These are phyloP conservation scores for Apteryx owenii DNA, from an alignment of 2,113 vertebrate genomes.

Conservation along the genomic window DNA sequence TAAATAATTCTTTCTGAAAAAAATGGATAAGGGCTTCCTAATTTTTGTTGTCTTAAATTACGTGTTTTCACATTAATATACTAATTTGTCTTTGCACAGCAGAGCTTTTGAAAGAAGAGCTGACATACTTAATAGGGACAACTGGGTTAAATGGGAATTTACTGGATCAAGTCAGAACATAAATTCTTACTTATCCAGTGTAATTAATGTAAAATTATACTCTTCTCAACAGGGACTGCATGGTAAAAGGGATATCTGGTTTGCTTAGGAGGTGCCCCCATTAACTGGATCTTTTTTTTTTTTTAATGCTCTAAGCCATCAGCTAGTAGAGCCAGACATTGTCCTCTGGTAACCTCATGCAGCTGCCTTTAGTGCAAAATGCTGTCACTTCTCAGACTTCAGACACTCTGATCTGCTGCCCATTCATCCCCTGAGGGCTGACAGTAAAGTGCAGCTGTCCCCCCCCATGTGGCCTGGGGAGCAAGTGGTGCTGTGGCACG, in stretches of 20 bases:
- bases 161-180: slow-evolving; percentile 52
- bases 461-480: background rate
- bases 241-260: slow-evolving; percentile 34
- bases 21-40: background rate
- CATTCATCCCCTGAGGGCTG: background rate
- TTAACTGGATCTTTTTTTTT: background rate
- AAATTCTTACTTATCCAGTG: slow-evolving; percentile 53
- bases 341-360: slow-evolving; percentile 71
- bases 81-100: slow-evolving; percentile 14
- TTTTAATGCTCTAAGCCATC: slow-evolving; percentile 26
- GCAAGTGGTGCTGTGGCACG: background rate
- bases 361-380: slow-evolving; percentile 57
- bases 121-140: slow-evolving; percentile 52
- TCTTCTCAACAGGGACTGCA: slow-evolving; percentile 38
- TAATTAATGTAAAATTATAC: slow-evolving; percentile 61
- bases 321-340: slow-evolving; percentile 53
- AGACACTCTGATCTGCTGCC: background rate
- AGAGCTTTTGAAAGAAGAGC: slow-evolving; percentile 41
- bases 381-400: slow-evolving; percentile 62
- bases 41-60: slow-evolving; percentile 22
- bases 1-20: background rate
- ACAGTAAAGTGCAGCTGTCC: background rate
- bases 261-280: slow-evolving; percentile 57
- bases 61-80: background rate
- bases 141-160: slow-evolving; percentile 70